Base-by-base conservation (phyloP, 2,888 invertebrate genomes). In the Drosophila borealis region DNA sequence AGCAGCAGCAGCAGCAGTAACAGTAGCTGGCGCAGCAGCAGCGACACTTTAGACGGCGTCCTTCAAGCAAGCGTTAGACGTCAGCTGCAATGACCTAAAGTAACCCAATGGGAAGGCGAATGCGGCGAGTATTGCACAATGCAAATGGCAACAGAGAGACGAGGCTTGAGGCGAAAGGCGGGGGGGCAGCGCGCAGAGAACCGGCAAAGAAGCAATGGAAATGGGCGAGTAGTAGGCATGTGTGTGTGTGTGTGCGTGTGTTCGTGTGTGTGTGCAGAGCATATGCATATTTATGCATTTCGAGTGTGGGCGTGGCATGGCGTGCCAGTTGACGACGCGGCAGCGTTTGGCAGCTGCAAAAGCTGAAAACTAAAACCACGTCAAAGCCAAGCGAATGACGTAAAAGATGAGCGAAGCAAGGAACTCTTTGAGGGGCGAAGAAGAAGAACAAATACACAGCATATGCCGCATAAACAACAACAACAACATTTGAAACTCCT, bases 51-150 rank as follows among this genome's bases (percentile, higher is more conserved):
- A 69, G 78, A 69, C 81, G 76, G 69, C 87, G 84, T 89, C 84
- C 89, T 84, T 84, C 84, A 89, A 89, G 84, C 80, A 55, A 70
- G 66, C 88, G 71, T 82, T 89, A 88, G 85, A 57, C 78, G 74
- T 64, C 78, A 73, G 67, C 87, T 82, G 89, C 83, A 86, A 88
- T 89, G 89, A 84, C 84, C 84, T 88, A 86, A 84, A 89, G 84
- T 84, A 88, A 89, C 90, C 84, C 76, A 80, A 69, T 83, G 83
- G 70, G 62, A 60, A 64, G 76, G 80, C 84, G 55, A 86, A 64
- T 42, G 67, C 41, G 48, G 54, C 59, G 77, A 64, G 71, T 76
- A 76, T 76, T 80, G 80, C 77, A 77, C 77, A 77, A 80, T 70
- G 66, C 77, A 63, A 39, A 50, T 42, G 39, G 29, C 13, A n/a